phyloP scores from a whole-genome alignment of 2,888 invertebrate genomes.

The Priapulus caudatus region DNA sequence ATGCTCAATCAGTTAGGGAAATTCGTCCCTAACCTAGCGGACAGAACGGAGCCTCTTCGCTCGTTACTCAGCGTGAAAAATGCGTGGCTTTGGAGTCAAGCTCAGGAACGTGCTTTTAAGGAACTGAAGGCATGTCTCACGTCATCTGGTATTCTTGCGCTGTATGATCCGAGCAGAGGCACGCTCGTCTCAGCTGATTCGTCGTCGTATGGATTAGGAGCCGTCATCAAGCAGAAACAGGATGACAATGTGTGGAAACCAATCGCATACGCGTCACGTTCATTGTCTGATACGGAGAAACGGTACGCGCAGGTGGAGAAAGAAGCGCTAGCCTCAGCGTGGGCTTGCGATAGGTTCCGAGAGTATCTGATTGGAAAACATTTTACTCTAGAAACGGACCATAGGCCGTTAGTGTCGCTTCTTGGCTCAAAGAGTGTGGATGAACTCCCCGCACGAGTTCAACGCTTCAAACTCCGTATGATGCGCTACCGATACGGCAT shows the following conservation, averaged over 20 bases:
- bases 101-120: constrained; percentile 25
- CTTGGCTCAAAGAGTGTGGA: constrained; percentile 31
- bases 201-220: constrained; percentile 30
- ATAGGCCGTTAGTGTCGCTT: constrained; percentile 32
- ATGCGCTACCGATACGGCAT: constrained; percentile 28
- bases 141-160: constrained; percentile 26
- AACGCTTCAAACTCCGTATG: constrained; percentile 30
- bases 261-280: constrained; percentile 32
- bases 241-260: constrained; percentile 23
- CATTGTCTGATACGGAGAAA: constrained; percentile 27
- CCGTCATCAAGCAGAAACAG: constrained; percentile 26
- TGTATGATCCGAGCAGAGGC: constrained; percentile 25
- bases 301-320: no score
- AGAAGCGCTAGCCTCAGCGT: no score
- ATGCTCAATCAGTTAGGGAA: constrained; percentile 10
- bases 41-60: no score
- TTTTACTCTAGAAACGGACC: no score
- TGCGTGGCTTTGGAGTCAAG: constrained; percentile 9
- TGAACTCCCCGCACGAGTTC: constrained; percentile 33
- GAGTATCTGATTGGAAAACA: no score
- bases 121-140: constrained; percentile 26
- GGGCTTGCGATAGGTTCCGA: no score
- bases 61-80: no score
- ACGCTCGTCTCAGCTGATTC: constrained; percentile 29
- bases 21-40: no score